Evolutionary conservation across 2,797 vertebrate species (phyloP).

Genomic region (Chelon auratus): DNA sequence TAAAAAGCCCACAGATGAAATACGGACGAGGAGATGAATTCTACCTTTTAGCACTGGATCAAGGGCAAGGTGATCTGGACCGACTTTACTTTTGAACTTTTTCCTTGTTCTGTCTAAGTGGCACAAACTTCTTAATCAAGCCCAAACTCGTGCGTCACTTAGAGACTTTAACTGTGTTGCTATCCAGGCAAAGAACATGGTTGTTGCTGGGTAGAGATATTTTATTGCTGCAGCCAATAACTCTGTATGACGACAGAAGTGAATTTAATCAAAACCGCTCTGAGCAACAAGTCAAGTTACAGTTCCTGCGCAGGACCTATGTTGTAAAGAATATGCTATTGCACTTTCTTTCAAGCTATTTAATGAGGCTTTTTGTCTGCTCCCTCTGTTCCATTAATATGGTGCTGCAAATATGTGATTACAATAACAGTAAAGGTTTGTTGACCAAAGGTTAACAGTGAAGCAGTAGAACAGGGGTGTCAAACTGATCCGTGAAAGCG

Average conservation of each 20-base stretch:
- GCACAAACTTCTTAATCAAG: constrained; percentile 75
- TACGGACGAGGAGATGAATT: constrained; percentile 76
- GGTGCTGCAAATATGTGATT: neutral
- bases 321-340: constrained; percentile 1
- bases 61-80: constrained; percentile 78
- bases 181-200: constrained; percentile 59
- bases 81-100: constrained; percentile 73
- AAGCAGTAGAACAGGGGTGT: neutral
- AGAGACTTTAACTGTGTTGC: constrained; percentile 55
- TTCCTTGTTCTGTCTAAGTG: constrained; percentile 60
- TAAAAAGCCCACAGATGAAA: constrained; percentile 82
- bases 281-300: constrained; percentile 50
- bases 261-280: constrained; percentile 38
- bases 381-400: neutral
- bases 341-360: constrained; percentile 5
- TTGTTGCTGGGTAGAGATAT: constrained; percentile 75
- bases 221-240: constrained; percentile 37
- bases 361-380: neutral
- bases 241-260: constrained; percentile 32
- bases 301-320: constrained; percentile 2
- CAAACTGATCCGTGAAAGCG: no score
- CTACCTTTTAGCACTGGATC: constrained; percentile 75
- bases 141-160: constrained; percentile 57
- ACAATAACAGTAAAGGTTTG: neutral
- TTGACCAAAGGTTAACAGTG: neutral